Percentiles rank a stretch among this genome's conserved stretches.
These are phyloP conservation scores for Lontra canadensis DNA, from an alignment of 2,113 vertebrate species.

Conservation along the genomic window DNA sequence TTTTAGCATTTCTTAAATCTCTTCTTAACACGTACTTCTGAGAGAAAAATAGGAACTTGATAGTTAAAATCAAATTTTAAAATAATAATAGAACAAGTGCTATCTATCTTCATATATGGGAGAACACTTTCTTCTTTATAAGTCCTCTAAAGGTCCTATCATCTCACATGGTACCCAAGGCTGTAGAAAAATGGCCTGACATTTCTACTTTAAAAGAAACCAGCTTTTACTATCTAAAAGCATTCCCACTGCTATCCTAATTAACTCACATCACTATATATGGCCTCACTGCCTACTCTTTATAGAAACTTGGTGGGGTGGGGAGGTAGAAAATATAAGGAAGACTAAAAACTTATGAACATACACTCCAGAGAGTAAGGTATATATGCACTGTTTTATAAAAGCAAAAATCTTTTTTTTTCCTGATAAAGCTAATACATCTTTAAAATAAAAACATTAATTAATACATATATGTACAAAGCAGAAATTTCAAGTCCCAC, in stretches of 20 bases:
- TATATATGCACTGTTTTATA: background rate
- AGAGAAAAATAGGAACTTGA: background rate
- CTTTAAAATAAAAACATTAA: background rate
- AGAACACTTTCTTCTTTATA: background rate
- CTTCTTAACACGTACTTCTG: background rate
- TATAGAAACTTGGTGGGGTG: background rate
- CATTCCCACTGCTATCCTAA: background rate
- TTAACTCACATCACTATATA: background rate
- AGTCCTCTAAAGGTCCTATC: background rate
- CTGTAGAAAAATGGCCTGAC: background rate
- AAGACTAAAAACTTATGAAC: background rate
- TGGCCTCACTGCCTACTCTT: background rate
- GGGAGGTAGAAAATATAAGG: background rate
- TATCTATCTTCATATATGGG: background rate
- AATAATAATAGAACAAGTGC: background rate
- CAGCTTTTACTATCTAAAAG: background rate
- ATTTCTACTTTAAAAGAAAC: background rate
- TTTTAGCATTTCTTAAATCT: constrained; percentile 19
- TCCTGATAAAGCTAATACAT: background rate
- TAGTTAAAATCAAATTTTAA: background rate
- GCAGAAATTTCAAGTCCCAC: background rate
- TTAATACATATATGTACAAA: background rate
- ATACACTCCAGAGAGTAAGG: background rate
- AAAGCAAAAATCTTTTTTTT: background rate
- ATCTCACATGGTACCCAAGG: background rate